A percentile compares a stretch with the other conserved stretches of the same genome.
Conservation (phyloP, 2,888 invertebrate species). For the Patella caerulea region DNA sequence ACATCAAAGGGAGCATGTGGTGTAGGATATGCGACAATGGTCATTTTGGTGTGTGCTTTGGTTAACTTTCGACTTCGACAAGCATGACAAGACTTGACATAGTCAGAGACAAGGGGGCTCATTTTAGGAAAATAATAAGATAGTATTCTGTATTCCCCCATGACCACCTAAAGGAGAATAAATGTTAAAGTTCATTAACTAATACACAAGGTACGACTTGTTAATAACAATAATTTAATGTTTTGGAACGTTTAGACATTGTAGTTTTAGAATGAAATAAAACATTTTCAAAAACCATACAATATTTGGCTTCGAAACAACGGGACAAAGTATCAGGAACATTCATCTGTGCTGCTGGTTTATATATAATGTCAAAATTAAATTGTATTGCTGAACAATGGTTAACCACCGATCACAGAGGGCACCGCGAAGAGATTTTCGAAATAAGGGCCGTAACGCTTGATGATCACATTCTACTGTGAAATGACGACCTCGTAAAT, state of each 20-base stretch:
- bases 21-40: conserved; percentile 21
- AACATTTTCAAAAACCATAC: conserved; percentile 21
- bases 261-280: conserved; percentile 24
- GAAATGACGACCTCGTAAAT: conserved; percentile 18
- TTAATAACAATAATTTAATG: conserved; percentile 18
- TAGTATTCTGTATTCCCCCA: conserved; percentile 28
- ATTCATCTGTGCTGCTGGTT: conserved; percentile 6
- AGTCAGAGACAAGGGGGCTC: conserved; percentile 18
- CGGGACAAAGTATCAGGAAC: conserved; percentile 3
- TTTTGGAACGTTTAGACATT: conserved; percentile 26
- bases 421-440: conserved; percentile 19
- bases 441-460: conserved; percentile 18
- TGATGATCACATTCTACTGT: conserved; percentile 23
- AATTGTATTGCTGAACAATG: neutral
- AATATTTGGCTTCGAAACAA: conserved; percentile 24
- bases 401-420: conserved; percentile 16
- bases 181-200: conserved; percentile 20
- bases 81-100: conserved; percentile 22
- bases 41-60: conserved; percentile 11
- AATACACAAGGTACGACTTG: conserved; percentile 25
- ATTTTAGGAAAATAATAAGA: conserved; percentile 24
- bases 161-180: conserved; percentile 26
- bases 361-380: conserved; percentile 6
- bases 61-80: conserved; percentile 27
- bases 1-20: conserved; percentile 25